Evolutionary conservation across 2,888 invertebrate species (phyloP).

Genomic region (Autographa pulchrina): DNA sequence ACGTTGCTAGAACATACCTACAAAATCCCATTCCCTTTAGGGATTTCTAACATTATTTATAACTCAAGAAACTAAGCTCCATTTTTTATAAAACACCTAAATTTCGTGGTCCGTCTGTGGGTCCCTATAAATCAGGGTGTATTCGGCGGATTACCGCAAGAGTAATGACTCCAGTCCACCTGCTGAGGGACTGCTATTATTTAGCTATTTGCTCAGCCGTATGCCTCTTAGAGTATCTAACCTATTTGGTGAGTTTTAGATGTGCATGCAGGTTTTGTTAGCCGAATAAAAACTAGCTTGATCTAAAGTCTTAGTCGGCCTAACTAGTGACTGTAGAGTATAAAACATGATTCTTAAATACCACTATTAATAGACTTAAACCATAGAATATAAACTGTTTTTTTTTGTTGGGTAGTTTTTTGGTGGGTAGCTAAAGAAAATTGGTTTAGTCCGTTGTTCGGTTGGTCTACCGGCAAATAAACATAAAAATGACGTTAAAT

Average conservation of each 20-base stretch:
- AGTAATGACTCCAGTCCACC: slow-evolving; percentile 88
- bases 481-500: too few relatives aligned
- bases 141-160: slow-evolving; percentile 88
- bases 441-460: too few relatives aligned
- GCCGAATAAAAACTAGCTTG: too few relatives aligned
- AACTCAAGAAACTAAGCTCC: slow-evolving; percentile 83
- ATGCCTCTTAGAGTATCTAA: slow-evolving; percentile 43
- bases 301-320: too few relatives aligned
- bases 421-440: background rate
- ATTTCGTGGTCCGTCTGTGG: slow-evolving; percentile 85
- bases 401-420: background rate
- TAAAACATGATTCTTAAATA: too few relatives aligned
- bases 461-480: too few relatives aligned
- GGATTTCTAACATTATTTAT: slow-evolving; percentile 85
- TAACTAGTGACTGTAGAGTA: too few relatives aligned
- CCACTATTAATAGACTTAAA: too few relatives aligned
- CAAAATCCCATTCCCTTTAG: slow-evolving; percentile 71
- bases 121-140: slow-evolving; percentile 85
- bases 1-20: slow-evolving; percentile 58
- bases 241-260: slow-evolving; percentile 31
- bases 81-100: slow-evolving; percentile 88
- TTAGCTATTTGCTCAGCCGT: slow-evolving; percentile 84
- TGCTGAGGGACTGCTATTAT: slow-evolving; percentile 85
- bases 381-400: background rate
- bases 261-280: slow-evolving; percentile 4